These are phyloP conservation scores for Danaus chrysippus DNA, from an alignment of 2,888 invertebrate species.

Conservation along the genomic window DNA sequence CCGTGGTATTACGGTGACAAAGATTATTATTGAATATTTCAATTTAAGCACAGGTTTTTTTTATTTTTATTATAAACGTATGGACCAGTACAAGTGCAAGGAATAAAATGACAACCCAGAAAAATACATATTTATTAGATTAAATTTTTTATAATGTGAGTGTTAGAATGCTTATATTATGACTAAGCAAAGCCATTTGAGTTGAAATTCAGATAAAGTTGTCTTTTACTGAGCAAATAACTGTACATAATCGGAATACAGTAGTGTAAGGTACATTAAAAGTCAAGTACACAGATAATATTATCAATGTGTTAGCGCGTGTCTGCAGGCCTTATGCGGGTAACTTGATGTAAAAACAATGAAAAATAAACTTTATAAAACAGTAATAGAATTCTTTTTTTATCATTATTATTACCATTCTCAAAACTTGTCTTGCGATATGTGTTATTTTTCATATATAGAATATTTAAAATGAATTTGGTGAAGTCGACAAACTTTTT, in stretches of 20 bases:
- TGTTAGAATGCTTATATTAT: no score
- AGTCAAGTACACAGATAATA: slow-evolving; percentile 69
- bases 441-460: background rate
- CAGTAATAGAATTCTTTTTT: slow-evolving; percentile 34
- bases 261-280: slow-evolving; percentile 36
- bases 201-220: no score
- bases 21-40: slow-evolving; percentile 19
- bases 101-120: no score
- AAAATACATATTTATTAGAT: no score
- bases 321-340: slow-evolving; percentile 62
- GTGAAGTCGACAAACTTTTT: no score
- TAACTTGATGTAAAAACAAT: slow-evolving; percentile 28
- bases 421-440: slow-evolving; percentile 63
- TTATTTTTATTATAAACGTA: background rate
- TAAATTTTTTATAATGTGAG: no score
- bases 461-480: no score
- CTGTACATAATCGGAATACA: slow-evolving; percentile 7
- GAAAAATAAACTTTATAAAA: slow-evolving; percentile 31
- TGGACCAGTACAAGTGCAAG: background rate
- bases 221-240: background rate
- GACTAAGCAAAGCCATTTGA: no score
- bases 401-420: slow-evolving; percentile 53
- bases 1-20: slow-evolving; percentile 63
- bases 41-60: slow-evolving; percentile 1
- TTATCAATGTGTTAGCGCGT: slow-evolving; percentile 67